phyloP scores from a whole-genome alignment of 2,888 invertebrate genomes.

The Acronicta leporina region DNA sequence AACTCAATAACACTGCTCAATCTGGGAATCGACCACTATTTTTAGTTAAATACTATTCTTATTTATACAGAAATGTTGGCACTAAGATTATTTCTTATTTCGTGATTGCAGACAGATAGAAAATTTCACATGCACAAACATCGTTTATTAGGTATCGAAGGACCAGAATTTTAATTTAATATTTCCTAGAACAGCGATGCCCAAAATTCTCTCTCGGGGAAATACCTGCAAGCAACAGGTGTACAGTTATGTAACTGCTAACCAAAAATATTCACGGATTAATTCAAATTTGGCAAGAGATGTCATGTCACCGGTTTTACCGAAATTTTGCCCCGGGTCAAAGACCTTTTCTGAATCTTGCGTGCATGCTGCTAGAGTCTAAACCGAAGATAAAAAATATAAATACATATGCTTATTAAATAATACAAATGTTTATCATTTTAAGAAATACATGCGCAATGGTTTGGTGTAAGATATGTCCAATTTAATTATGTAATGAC shows the following conservation, averaged over 20 bases:
- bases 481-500: too few relatives aligned
- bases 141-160: not conserved
- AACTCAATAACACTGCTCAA: too few relatives aligned
- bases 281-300: not conserved
- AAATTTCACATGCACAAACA: not conserved
- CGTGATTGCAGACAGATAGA: not conserved
- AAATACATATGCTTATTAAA: too few relatives aligned
- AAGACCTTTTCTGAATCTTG: constrained; percentile 11
- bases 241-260: not conserved
- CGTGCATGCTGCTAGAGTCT: not conserved
- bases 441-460: too few relatives aligned
- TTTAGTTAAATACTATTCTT: too few relatives aligned
- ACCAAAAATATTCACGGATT: not conserved
- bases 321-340: constrained; percentile 16
- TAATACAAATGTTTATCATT: not conserved
- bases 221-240: not conserved
- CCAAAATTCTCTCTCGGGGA: not conserved
- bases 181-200: not conserved
- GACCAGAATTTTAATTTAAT: not conserved
- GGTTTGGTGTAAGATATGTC: too few relatives aligned
- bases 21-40: too few relatives aligned
- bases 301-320: not conserved
- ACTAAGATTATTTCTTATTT: too few relatives aligned
- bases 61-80: too few relatives aligned
- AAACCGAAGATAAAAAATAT: too few relatives aligned